Percentiles rank a stretch among this genome's conserved stretches.
These are phyloP conservation scores for Yasuhikotakia modesta DNA, from an alignment of 2,797 vertebrate genomes.

Conservation along the genomic window DNA sequence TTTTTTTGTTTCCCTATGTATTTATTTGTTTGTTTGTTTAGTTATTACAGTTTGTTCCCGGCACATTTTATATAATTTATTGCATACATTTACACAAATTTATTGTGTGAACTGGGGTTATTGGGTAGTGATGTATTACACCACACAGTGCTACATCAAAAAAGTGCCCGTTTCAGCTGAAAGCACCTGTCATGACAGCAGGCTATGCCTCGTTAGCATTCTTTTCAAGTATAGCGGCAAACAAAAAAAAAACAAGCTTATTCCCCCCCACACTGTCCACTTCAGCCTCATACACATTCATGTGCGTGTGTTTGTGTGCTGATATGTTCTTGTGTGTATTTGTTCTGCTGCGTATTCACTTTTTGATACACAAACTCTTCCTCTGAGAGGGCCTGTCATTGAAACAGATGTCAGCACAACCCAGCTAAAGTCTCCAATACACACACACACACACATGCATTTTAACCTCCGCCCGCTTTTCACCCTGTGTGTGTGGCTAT, in stretches of 20 bases:
- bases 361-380: conserved; percentile 41
- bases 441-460: neutral
- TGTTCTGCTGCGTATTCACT: conserved; percentile 43
- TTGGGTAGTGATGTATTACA: conserved; percentile 28
- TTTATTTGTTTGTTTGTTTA: no score
- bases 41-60: neutral
- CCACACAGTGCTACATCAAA: neutral
- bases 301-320: conserved; percentile 36
- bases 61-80: conserved; percentile 6
- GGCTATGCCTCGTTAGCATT: conserved; percentile 39
- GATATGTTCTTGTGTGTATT: conserved; percentile 14
- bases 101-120: conserved; percentile 17
- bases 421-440: conserved; percentile 9
- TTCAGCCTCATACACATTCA: conserved; percentile 31
- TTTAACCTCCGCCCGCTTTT: conserved; percentile 3
- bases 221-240: conserved; percentile 33
- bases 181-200: conserved; percentile 33
- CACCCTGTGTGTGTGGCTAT: neutral
- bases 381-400: conserved; percentile 43
- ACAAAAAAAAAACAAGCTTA: conserved; percentile 18
- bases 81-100: neutral
- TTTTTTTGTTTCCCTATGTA: no score
- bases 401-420: conserved; percentile 48
- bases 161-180: conserved; percentile 22
- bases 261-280: conserved; percentile 18